These are phyloP conservation scores for Itoplectis maculator DNA, from an alignment of 2,888 invertebrate species.

Conservation along the genomic window DNA sequence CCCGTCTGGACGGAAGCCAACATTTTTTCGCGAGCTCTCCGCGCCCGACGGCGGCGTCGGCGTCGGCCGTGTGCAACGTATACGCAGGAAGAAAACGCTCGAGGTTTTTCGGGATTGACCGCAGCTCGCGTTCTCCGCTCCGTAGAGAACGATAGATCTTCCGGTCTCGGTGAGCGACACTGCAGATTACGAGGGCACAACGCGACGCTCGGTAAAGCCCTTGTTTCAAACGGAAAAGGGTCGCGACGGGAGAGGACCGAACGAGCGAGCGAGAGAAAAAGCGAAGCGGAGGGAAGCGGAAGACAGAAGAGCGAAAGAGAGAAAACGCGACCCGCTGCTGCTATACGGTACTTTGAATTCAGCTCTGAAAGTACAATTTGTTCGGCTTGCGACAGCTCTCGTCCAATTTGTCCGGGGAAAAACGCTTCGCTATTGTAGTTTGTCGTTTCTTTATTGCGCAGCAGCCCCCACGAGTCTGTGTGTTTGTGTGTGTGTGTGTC, in stretches of 20 bases:
- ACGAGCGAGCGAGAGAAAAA: not conserved
- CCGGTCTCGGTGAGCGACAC: slow-evolving; percentile 17
- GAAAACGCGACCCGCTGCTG: slow-evolving; percentile 12
- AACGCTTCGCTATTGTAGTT: slow-evolving; percentile 38
- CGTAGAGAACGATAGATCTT: slow-evolving; percentile 34
- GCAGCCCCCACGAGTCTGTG: not conserved
- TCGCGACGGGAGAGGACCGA: slow-evolving; percentile 26
- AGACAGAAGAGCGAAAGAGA: slow-evolving; percentile 12
- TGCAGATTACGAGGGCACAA: slow-evolving; percentile 54
- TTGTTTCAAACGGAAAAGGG: slow-evolving; percentile 38
- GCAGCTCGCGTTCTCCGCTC: not conserved
- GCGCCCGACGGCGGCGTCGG: not conserved
- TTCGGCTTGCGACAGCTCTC: slow-evolving; percentile 58
- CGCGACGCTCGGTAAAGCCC: slow-evolving; percentile 47
- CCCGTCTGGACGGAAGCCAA: slow-evolving; percentile 42
- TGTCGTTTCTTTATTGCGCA: slow-evolving; percentile 26
- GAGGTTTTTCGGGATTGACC: slow-evolving; percentile 32
- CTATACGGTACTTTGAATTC: slow-evolving; percentile 48
- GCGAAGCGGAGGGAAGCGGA: not conserved
- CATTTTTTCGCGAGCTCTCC: slow-evolving; percentile 31
- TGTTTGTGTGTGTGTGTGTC: not conserved
- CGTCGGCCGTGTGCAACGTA: slow-evolving; percentile 1
- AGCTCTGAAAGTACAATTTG: slow-evolving; percentile 60
- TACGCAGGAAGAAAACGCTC: slow-evolving; percentile 41
- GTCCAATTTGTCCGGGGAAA: slow-evolving; percentile 64